Conservation (phyloP, 2,113 vertebrate genomes). For the Nettapus auritus region DNA sequence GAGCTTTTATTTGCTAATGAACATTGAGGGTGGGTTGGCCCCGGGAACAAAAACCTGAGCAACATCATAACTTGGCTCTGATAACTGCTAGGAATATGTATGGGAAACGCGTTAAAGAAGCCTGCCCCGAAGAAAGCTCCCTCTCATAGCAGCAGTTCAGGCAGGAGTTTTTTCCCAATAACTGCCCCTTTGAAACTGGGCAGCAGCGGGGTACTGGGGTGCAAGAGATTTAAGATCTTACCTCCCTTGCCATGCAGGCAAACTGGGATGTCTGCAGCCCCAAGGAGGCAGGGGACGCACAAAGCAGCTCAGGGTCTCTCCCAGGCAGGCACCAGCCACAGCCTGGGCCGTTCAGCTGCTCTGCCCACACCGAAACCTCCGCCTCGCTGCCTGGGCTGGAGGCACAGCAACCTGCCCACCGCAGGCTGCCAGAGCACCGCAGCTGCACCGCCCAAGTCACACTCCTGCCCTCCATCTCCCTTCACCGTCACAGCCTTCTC, state of each 20-base stretch:
- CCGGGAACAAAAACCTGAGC: slow-evolving; percentile 29
- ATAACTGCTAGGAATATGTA: not conserved
- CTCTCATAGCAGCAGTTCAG: not conserved
- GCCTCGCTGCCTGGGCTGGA: not conserved
- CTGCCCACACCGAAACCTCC: not conserved
- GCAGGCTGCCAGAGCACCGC: rapidly evolving
- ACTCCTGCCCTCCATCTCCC: not conserved
- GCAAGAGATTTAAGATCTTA: not conserved
- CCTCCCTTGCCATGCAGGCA: rapidly evolving
- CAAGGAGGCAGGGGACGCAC: not conserved
- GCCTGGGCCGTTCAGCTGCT: not conserved
- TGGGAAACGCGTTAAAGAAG: not conserved
- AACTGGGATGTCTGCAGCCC: not conserved
- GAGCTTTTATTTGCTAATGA: slow-evolving; percentile 55
- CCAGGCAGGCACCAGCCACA: not conserved
- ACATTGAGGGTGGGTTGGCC: slow-evolving; percentile 28
- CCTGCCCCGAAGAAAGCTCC: not conserved
- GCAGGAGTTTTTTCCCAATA: not conserved
- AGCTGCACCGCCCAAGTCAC: not conserved
- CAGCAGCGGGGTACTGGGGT: not conserved
- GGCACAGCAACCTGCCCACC: not conserved
- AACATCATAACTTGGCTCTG: slow-evolving; percentile 29
- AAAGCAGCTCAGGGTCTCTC: not conserved
- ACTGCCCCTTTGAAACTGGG: not conserved
- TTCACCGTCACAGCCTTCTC: rapidly evolving